phyloP scores from a whole-genome alignment of 2,888 invertebrate genomes.

The Meiosimyza platycephala region DNA sequence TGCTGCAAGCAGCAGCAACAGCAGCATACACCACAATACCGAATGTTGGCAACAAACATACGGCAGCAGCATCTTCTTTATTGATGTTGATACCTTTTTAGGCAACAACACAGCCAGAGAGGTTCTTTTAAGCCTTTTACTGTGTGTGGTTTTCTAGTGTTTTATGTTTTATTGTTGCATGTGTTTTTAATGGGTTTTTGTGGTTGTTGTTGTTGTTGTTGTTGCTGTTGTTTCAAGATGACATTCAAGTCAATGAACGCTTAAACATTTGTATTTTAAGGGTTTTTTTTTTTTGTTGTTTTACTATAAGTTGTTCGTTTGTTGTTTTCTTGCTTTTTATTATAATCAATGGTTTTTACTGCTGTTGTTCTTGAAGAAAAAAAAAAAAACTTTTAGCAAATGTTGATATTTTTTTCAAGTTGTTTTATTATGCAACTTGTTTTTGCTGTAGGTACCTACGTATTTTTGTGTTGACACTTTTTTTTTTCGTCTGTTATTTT shows the following conservation, averaged over 20 bases:
- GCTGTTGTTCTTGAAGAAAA: not conserved
- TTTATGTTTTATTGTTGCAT: slow-evolving; percentile 10
- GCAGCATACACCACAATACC: no score
- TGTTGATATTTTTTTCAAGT: slow-evolving; percentile 36
- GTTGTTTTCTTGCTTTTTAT: slow-evolving; percentile 33
- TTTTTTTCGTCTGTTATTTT: slow-evolving; percentile 10
- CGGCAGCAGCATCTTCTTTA: no score
- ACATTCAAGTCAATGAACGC: slow-evolving; percentile 27
- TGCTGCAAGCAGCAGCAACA: no score
- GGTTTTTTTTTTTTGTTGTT: slow-evolving; percentile 16
- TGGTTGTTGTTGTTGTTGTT: not conserved
- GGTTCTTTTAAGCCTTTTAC: no score
- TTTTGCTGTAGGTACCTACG: not conserved
- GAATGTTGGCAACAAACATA: no score
- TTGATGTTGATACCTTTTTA: no score
- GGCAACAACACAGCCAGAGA: no score
- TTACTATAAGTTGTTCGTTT: slow-evolving; percentile 25
- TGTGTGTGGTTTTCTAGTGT: not conserved
- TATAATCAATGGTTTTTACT: slow-evolving; percentile 20
- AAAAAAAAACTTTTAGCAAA: not conserved
- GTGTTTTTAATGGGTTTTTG: not conserved
- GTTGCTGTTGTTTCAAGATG: slow-evolving; percentile 20
- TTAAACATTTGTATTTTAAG: slow-evolving; percentile 28
- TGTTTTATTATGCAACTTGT: slow-evolving; percentile 40
- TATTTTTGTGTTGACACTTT: slow-evolving; percentile 12